Conservation (phyloP, 2,113 vertebrate genomes). For the Dicrurus megarhynchus region DNA sequence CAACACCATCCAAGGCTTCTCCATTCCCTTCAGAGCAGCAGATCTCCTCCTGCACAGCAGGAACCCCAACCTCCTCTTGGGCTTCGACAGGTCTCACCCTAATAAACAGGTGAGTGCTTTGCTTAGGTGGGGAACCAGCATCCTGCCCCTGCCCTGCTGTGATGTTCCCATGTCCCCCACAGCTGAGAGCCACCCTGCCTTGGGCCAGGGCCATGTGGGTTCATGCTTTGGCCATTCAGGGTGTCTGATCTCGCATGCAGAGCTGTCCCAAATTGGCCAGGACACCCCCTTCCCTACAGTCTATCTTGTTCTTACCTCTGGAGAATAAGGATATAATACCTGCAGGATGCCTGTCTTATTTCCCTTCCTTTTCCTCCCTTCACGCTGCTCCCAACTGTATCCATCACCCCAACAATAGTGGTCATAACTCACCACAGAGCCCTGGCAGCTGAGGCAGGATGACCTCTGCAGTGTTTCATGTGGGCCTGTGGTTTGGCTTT, state of each 20-base stretch:
- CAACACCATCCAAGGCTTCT: constrained; percentile 83
- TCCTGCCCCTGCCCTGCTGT: not conserved
- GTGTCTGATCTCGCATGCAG: not conserved
- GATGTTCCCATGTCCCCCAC: not conserved
- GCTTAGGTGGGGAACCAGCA: accelerated
- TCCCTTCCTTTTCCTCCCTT: not conserved
- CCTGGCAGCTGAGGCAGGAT: not conserved
- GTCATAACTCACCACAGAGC: not conserved
- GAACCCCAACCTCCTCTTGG: constrained; percentile 84
- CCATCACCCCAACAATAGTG: accelerated
- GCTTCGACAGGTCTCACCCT: constrained; percentile 90
- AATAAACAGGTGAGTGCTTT: constrained; percentile 86
- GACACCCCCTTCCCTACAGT: not conserved
- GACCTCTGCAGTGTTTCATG: not conserved
- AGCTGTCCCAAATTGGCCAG: not conserved
- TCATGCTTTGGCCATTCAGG: not conserved
- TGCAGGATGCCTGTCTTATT: not conserved
- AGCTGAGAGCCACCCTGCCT: not conserved
- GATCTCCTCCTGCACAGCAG: constrained; percentile 90
- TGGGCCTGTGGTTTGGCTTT: not conserved
- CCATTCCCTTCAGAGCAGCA: constrained; percentile 87
- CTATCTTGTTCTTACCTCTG: not conserved
- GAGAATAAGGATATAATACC: not conserved
- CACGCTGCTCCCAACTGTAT: accelerated
- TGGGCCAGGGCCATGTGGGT: accelerated